Evolutionary conservation across 2,113 vertebrate genomes (phyloP), one percentile per base, ranked within the genome.

Genomic region (Capra hircus): DNA sequence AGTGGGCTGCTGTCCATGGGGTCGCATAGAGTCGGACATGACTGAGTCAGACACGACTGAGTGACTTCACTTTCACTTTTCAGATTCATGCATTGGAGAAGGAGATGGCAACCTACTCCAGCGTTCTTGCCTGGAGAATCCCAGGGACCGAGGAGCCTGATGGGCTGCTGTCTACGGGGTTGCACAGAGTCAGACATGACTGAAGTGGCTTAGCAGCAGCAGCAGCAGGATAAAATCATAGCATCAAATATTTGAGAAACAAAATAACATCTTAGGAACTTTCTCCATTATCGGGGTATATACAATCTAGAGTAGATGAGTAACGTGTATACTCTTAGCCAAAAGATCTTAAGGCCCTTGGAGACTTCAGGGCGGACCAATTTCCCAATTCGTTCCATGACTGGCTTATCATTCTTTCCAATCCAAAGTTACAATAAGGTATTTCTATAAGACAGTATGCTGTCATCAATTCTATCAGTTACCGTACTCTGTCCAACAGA

Each of bases 181-280:
- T 1, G 2, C 28, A 30, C 2, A 62, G 28, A 62, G 60, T 30
- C 0, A 0, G 28, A 62, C 60, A 62, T 2, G 1, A 62, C 60
- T 62, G 19, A 50, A 50, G 48, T 50, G 48, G 3, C 48, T 50
- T 50, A 50, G 12, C 48, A 33, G 62, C 60, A 62, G 59, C 62
- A 45, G 62, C 33, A 67, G 64, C 36, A 74, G 33, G 36, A 23
- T 71, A n/a, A 86, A 4, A 52, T 77, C 94, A 71, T 3, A 67
- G 17, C 33, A 90, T 12, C 28, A 45, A 43, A 93, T 0, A n/a
- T 25, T 7, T 19, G 83, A 91, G 57, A 88, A 90, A 43, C 15
- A 53, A 62, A 25, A 5, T 11, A 48, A 57, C 3, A 27, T 77
- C 48, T 50, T 25, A 82, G 74, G 62, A 91, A 81, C 40, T 30